Conservation (phyloP, 2,888 invertebrate genomes). For the Cryptosula pallasiana region DNA sequence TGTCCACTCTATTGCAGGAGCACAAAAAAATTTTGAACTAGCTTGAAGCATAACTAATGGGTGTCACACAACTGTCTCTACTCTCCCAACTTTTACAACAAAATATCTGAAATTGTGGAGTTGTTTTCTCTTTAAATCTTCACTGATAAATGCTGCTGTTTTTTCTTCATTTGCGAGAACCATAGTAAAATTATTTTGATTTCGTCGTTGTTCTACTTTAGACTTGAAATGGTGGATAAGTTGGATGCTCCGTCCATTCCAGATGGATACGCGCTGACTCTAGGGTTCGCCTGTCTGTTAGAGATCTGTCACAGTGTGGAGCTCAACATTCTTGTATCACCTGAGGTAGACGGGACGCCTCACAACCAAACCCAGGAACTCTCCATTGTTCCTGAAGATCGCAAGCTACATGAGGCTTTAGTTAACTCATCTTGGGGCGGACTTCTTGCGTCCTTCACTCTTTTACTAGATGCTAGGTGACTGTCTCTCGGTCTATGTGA, state of each 20-base stretch:
- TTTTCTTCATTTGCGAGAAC: too few species aligned
- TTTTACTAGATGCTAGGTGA: slow-evolving; percentile 84
- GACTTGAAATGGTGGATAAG: slow-evolving; percentile 92
- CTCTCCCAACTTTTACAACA: too few species aligned
- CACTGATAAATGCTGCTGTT: too few species aligned
- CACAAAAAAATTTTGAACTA: too few species aligned
- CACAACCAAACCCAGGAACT: not conserved
- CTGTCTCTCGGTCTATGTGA: too few species aligned
- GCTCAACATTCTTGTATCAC: slow-evolving; percentile 25
- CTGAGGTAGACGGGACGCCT: not conserved
- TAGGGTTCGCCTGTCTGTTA: slow-evolving; percentile 86
- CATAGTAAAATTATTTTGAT: too few species aligned
- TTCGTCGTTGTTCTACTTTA: too few species aligned
- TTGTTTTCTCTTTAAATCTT: not conserved
- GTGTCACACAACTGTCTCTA: too few species aligned
- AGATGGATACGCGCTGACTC: slow-evolving; percentile 95
- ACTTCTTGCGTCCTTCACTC: slow-evolving; percentile 80
- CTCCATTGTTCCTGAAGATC: not conserved
- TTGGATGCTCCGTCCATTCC: slow-evolving; percentile 86
- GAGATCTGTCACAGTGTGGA: slow-evolving; percentile 74
- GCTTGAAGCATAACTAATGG: too few species aligned
- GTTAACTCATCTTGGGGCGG: slow-evolving; percentile 94
- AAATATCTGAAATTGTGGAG: not conserved
- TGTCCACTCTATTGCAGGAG: too few species aligned
- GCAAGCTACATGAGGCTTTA: slow-evolving; percentile 62